Evolutionary conservation across 2,797 vertebrate genomes (phyloP).

Genomic region (Arremon aurantiirostris): DNA sequence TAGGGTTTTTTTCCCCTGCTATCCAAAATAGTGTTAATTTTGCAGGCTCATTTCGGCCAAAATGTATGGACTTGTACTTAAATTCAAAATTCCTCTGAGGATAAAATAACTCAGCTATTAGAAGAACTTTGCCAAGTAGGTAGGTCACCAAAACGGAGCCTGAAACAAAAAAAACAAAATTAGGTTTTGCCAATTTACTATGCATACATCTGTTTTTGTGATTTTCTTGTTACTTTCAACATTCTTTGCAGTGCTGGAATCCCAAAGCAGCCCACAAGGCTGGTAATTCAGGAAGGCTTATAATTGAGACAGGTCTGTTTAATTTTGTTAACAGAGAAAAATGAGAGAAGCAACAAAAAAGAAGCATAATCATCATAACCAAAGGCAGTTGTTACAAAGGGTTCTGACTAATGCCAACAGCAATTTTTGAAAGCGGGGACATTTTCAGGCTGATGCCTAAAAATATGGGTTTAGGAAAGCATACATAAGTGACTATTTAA

Average conservation of each 20-base stretch:
- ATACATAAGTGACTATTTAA: neutral
- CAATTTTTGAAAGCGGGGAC: neutral
- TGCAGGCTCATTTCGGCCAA: neutral
- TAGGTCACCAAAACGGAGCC: neutral
- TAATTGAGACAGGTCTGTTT: neutral
- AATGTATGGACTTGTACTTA: neutral
- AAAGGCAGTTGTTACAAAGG: neutral
- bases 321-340: neutral
- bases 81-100: neutral
- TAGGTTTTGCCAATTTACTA: neutral
- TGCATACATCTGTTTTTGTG: constrained; percentile 23
- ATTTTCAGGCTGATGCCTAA: neutral
- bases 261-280: neutral
- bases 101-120: constrained; percentile 7
- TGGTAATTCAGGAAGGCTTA: constrained; percentile 14
- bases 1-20: neutral
- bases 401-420: neutral
- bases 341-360: neutral
- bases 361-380: neutral
- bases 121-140: constrained; percentile 21
- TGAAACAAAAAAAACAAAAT: neutral
- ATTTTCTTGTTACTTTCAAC: constrained; percentile 21
- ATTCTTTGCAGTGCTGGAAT: neutral
- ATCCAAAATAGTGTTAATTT: constrained; percentile 46
- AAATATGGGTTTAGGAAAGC: neutral